Evolutionary conservation across 2,113 vertebrate species (phyloP), one percentile per base, ranked within the genome.

Genomic region (pig (Sus scrofa)): DNA sequence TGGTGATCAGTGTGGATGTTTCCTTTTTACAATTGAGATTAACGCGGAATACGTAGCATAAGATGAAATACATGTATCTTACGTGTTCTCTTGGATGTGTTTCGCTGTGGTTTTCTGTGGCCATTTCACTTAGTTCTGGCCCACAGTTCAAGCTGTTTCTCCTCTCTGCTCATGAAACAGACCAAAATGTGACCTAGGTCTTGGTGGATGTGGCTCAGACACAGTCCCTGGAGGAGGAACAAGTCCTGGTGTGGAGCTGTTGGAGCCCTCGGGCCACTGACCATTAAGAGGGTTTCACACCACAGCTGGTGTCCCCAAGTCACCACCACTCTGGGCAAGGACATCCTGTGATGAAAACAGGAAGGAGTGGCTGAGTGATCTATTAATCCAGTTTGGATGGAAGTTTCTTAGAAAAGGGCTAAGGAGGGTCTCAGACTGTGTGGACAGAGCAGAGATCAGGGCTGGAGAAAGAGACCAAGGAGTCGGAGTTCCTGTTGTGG

Each of bases 261-360:
- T 2, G 7, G 79, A 32, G 7, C 12, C 26, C 27, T 58, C 34
- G 54, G 22, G 52, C 6, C 27, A 19, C 67, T 18, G 44, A 32
- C 9, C 6, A 3, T 52, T 58, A 15, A 8, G 11, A 16, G 20
- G 22, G 19, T 13, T 3, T 56, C 3, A 1, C 13, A 34, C 6
- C 67, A 4, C 52, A 44, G 50, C 30, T 32, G n/a, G 27, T 16
- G 19, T 11, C 24, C 26, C 11, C 6, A 52, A 2, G 8, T 39
- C 68, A 24, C 16, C 24, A 19, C 0, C 0, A 37, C 30, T 50
- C 50, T 65, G 11, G 74, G 30, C 34, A 2, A 1, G 52, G 44
- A 1, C 58, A 34, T 30, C n/a, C 52, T 19, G 0, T 6, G 18
- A 24, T 16, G 58, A 52, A 93, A 26, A 27, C 32, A 37, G 7